Base-by-base conservation (phyloP, 1,140 invertebrate species). In the Notospermus geniculatus region DNA sequence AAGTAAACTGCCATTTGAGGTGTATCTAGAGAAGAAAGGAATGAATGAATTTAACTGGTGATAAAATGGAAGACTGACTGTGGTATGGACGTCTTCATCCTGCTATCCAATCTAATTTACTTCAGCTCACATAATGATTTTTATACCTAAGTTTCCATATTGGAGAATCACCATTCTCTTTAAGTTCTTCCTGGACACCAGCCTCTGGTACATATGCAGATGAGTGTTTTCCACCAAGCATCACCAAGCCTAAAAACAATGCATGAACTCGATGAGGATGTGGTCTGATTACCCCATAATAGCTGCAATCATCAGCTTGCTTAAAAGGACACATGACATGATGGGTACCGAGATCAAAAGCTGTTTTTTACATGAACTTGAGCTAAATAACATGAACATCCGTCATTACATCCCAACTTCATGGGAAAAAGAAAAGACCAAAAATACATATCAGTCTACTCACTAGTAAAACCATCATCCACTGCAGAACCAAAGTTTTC, bases 161-260 rank as follows among this genome's bases (percentile, higher is more conserved):
- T 29, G 81, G 80, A 52, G 66, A 72, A 61, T 80, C 76, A 61
- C 78, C 77, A 59, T 83, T 76, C 59, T 83, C 79, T 60, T 77
- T 80, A 13, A 82, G 62, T 57, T 73, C 71, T 64, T 84, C 82
- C 62, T 83, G 80, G 43, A 83, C 77, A 7, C 81, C 82, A 60
- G 74, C 71, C 46, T 83, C 79, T n/a, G 83, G 83, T 22, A 82
- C 77, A 67, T 84, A 84, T 9, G 82, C 73, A 23, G 82, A 82
- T 25, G 83, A 74, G 45, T 79, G 68, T 70, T 82, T 80, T 15
- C 83, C 83, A n/a, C 83, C 83, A 67, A 77, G 75, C 77, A 84
- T 77, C 45, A 84, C 76, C 25, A 83, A 66, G 74, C 83, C 83
- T 84, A 36, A 1, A 63, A 58, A 2, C 4, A 11, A 27, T 2